Base-by-base conservation (phyloP, 2,113 vertebrate genomes). In the Micronycteris hirsuta region DNA sequence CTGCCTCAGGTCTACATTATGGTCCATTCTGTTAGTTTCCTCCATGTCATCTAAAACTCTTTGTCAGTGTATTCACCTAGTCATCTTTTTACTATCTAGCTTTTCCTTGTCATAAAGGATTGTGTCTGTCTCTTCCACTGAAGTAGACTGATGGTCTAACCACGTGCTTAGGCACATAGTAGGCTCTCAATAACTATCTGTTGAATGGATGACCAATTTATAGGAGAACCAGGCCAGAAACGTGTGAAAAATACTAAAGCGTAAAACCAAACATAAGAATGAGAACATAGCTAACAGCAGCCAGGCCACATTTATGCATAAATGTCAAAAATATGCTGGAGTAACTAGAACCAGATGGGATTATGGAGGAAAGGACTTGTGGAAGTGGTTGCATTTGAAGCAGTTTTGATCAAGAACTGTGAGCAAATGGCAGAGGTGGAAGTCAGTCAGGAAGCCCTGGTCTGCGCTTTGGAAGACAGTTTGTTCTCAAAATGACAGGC, bases 211-310 rank as follows among this genome's bases (percentile, higher is more conserved):
- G 88, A 94, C 68, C 94, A 89, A 86, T 96, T 91, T 83, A 86
- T 45, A 89, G 89, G 52, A 94, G 73, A 95, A 83, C 81, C 89
- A 91, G 63, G 82, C 91, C 89, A 96, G 88, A 97, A 96, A 96
- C 89, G 91, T 96, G 95, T 96, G 91, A 97, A 96, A 96, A 96
- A 97, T 61, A 80, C 61, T 90, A 74, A 97, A 95, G 85, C 95
- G 86, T 97, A 95, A 97, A 97, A 97, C 97, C 96, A 91, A 71
- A 68, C 94, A 86, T 74, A 95, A 96, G 97, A 96, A 81, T 47
- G 93, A 86, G 81, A 93, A 82, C 58, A 85, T 20, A 63, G 13
- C 88, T 82, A 67, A 89, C 22, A 89, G 74, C 41, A 96, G 43
- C 85, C 93, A 96, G 88, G 77, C 91, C 61, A 85, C 63, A 86